Evolutionary conservation across 2,888 invertebrate species (phyloP), one percentile per base, ranked within the genome.

Genomic region (Microplitis deprimator): DNA sequence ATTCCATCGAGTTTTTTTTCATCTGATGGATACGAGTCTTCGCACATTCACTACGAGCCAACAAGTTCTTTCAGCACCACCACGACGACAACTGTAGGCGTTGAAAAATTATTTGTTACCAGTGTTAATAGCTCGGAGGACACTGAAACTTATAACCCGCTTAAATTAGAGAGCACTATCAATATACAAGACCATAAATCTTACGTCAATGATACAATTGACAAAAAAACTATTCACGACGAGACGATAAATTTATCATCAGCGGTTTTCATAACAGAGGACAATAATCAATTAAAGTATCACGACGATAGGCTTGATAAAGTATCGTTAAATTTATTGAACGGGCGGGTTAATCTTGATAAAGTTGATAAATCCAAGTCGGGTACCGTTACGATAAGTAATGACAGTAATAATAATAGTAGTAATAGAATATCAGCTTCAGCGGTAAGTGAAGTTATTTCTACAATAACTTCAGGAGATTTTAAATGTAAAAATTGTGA

Each of bases 401-500:
- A 50, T 50, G 50, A 50, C 5, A 13, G 50, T 50, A 50, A 50
- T 5, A 65, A 65, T 65, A 29, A 65, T 38, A 2, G 13, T 10
- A 65, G 20, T 38, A 29, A 65, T 29, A 10, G 0, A 29, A 29
- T 29, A 29, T 29, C 29, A 29, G 4, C 8, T 29, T 65, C 65
- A 65, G 65, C 2, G 1, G 65, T 13, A 13, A 29, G 10, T 13
- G 65, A 65, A 65, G 8, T 13, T 13, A 38, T 65, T 65, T 29
- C 65, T 38, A 65, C 38, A 29, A 20, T 29, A 8, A 7, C 38
- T 65, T 65, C 29, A 29, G 20, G 5, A 29, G 38, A 65, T 65
- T 38, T 65, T 79, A 83, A 82, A 68, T 90, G 90, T 82, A 87
- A 88, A 60, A 88, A 89, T 75, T 90, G 90, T 77, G 87, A 86